A percentile compares a stretch with the other conserved stretches of the same genome.
Evolutionary conservation across 2,888 invertebrate genomes (phyloP).

Genomic region (Dilophus febrilis): DNA sequence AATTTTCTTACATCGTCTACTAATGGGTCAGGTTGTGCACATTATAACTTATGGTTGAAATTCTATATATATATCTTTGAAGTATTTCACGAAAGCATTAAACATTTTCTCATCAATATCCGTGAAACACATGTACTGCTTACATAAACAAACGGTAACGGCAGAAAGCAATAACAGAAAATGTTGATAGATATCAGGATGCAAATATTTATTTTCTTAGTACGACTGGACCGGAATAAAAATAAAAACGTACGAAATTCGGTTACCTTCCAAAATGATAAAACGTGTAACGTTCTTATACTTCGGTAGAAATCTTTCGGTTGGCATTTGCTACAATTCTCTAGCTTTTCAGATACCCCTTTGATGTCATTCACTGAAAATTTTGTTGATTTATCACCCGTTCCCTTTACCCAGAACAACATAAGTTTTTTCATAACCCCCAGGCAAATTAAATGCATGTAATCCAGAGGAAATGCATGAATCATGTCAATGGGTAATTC

Average conservation of each 20-base stretch:
- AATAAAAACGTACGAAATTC: constrained; percentile 13
- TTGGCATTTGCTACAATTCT: too few species aligned
- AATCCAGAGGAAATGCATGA: constrained; percentile 1
- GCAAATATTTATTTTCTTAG: constrained; percentile 9
- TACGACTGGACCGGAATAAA: constrained; percentile 11
- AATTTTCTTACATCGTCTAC: too few species aligned
- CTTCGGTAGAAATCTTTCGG: constrained; percentile 4
- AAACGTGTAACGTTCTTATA: neutral
- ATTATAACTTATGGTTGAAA: too few species aligned
- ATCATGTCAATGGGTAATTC: constrained; percentile 5
- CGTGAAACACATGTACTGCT: too few species aligned
- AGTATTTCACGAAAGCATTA: too few species aligned
- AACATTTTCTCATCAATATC: too few species aligned
- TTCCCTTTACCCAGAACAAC: neutral
- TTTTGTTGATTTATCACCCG: neutral
- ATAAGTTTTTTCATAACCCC: constrained; percentile 3
- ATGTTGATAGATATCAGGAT: constrained; percentile 8
- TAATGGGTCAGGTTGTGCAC: too few species aligned
- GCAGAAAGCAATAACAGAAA: constrained; percentile 12
- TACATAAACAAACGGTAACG: constrained; percentile 13
- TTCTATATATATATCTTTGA: too few species aligned
- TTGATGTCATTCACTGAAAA: neutral
- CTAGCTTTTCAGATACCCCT: neutral
- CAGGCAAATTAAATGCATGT: too few species aligned
- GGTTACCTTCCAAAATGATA: constrained; percentile 12